A percentile compares a stretch with the other conserved stretches of the same genome.
Evolutionary conservation across 1,140 invertebrate genomes (phyloP).

Genomic region (Drosophila nigromelanica): DNA sequence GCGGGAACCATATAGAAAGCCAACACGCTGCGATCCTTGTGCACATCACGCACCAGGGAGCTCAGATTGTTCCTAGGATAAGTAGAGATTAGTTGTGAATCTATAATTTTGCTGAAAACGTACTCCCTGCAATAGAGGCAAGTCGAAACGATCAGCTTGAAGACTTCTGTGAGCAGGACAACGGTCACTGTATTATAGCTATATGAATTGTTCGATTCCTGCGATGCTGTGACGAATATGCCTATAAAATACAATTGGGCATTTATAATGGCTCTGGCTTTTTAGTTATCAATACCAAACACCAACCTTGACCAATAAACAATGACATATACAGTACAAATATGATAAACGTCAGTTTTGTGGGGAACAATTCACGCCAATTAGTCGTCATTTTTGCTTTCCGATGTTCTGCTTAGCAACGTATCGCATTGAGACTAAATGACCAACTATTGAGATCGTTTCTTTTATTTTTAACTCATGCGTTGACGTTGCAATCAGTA

Average conservation of each 20-base stretch:
- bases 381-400: conserved; percentile 83
- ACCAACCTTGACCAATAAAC: conserved; percentile 92
- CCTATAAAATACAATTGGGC: conserved; percentile 85
- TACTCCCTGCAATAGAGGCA: conserved; percentile 90
- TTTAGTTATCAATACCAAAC: too few species aligned
- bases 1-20: conserved; percentile 95
- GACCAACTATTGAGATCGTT: conserved; percentile 12
- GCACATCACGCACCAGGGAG: conserved; percentile 85
- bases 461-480: conserved; percentile 1
- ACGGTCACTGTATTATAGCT: conserved; percentile 94
- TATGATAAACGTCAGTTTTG: conserved; percentile 90
- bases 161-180: conserved; percentile 93
- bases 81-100: conserved; percentile 83
- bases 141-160: conserved; percentile 91
- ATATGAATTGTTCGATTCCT: conserved; percentile 91
- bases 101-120: conserved; percentile 41
- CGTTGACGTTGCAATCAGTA: conserved; percentile 49
- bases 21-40: conserved; percentile 88
- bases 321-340: conserved; percentile 93
- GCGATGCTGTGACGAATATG: conserved; percentile 95
- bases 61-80: conserved; percentile 79
- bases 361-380: conserved; percentile 91
- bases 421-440: conserved; percentile 28
- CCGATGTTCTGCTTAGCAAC: conserved; percentile 33
- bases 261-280: conserved; percentile 24